Percentiles rank a stretch among this genome's conserved stretches.
phyloP scores from a whole-genome alignment of 1,140 invertebrate genomes.

The Chironomus striatipennis region DNA sequence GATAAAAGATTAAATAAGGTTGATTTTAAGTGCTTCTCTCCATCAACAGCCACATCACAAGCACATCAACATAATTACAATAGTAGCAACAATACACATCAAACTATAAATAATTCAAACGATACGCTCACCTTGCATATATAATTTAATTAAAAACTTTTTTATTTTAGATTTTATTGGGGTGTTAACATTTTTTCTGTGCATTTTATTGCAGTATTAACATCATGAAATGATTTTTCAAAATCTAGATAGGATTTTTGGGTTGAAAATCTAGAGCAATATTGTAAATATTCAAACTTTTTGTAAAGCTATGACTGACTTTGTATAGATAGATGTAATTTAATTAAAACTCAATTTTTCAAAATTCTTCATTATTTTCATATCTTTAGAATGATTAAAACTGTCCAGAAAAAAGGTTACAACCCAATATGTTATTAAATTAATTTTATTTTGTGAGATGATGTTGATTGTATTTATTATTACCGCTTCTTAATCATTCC shows the following conservation, averaged over 20 bases:
- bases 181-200: not conserved
- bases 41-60: not conserved
- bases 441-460: not conserved
- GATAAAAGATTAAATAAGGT: conserved; percentile 50
- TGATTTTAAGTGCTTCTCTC: not conserved
- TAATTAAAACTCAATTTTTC: too few species aligned
- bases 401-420: not conserved
- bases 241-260: too few species aligned
- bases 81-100: conserved; percentile 4
- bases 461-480: conserved; percentile 14
- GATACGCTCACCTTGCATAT: conserved; percentile 22
- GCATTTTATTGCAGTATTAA: not conserved
- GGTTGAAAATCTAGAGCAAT: too few species aligned
- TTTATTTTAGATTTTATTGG: not conserved
- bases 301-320: too few species aligned
- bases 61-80: not conserved
- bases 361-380: not conserved
- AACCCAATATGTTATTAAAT: not conserved
- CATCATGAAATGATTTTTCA: too few species aligned
- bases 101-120: conserved; percentile 20
- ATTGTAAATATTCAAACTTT: too few species aligned
- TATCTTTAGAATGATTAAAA: not conserved
- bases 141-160: not conserved
- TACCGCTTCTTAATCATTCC: not conserved
- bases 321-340: too few species aligned